Evolutionary conservation across 2,888 invertebrate species (phyloP).

Genomic region (Nebria brevicollis): DNA sequence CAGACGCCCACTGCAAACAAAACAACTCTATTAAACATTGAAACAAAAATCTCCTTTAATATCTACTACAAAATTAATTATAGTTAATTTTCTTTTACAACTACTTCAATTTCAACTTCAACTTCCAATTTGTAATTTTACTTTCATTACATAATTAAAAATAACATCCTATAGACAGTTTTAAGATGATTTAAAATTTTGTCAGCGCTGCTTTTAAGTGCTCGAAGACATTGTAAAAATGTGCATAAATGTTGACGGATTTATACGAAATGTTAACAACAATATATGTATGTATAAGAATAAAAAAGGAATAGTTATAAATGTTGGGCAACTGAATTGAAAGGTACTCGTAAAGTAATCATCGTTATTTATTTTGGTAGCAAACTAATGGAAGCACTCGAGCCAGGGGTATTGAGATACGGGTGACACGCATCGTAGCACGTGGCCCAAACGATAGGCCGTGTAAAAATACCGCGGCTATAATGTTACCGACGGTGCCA

Average conservation of each 20-base stretch:
- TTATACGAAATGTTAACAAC: too few relatives aligned
- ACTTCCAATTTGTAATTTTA: too few relatives aligned
- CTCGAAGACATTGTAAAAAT: too few relatives aligned
- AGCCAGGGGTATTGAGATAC: conserved; percentile 43
- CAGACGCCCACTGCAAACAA: conserved; percentile 64
- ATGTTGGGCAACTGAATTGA: neutral
- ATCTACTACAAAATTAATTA: too few relatives aligned
- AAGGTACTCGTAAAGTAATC: conserved; percentile 35
- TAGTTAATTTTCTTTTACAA: too few relatives aligned
- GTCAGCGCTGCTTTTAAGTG: too few relatives aligned
- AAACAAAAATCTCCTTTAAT: neutral
- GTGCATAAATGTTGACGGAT: too few relatives aligned
- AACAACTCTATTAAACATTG: conserved; percentile 28
- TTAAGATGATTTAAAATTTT: too few relatives aligned
- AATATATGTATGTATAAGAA: too few relatives aligned
- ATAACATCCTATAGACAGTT: too few relatives aligned
- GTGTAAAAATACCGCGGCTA: conserved; percentile 44
- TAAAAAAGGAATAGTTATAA: neutral
- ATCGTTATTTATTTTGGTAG: conserved; percentile 56
- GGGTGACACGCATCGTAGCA: conserved; percentile 34
- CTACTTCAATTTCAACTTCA: too few relatives aligned
- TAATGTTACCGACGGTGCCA: conserved; percentile 32
- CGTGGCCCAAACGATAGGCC: conserved; percentile 37
- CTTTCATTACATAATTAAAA: too few relatives aligned
- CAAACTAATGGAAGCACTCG: conserved; percentile 60